Base-by-base conservation (phyloP, 2,888 invertebrate genomes). In the Augiades crinisus region DNA sequence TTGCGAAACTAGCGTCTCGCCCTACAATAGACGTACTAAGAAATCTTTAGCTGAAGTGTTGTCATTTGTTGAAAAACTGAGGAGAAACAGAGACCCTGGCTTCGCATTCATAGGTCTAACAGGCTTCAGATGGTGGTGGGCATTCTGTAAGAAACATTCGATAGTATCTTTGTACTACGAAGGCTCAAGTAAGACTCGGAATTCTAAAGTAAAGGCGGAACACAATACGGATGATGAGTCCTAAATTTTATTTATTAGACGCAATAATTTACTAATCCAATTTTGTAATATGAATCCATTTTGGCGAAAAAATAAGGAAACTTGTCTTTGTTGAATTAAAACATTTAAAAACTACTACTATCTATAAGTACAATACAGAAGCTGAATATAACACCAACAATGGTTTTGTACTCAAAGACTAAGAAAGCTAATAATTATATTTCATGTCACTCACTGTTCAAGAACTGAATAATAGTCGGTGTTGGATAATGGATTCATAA, bases 121-220 rank as follows among this genome's bases (percentile, higher is more conserved):
- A 14, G 94, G 94, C 0, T 95, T 93, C 66, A 82, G 94, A 8
- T 95, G 95, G 95, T 95, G 95, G 95, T 95, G 95, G 95, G 94
- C 94, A 0, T 95, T 95, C 67, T 94, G 94, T 81, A 94, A 94
- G 78, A 94, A 94, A 68, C 93, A 95, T 80, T 93, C 93, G 50
- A 93, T 95, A 57, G 93, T 94, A 1, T 94, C 94, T 0, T 52
- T 83, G 1, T 79, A 76, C 59, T 84, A 79, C 27, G 78, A 82
- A 52, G 72, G 68, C 0, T 47, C 66, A 0, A 53, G 51, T 22
- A 78, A 73, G 53, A 47, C 55, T 6, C 75, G 70, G 47, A 66
- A 52, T 31, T 24, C 65, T 3, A 78, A 74, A 60, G 60, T 74
- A 2, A 77, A 77, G 51, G 56, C 65, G 13, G 74, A 78, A 50